Evolutionary conservation across 2,888 invertebrate species (phyloP), one percentile per base, ranked within the genome.

Genomic region (Ephialtes manifestator): DNA sequence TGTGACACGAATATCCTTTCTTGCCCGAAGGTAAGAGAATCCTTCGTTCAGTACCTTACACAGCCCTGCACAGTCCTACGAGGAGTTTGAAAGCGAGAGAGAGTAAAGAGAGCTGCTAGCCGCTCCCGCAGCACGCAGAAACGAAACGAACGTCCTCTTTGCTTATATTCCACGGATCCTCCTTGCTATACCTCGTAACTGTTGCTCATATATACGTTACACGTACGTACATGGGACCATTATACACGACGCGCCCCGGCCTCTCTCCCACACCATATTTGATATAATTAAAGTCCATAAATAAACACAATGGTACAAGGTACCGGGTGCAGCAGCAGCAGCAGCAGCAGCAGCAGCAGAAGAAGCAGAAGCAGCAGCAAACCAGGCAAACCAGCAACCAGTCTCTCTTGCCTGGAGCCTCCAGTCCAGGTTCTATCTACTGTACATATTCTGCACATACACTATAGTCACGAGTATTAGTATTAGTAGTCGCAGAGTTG

Each of bases 201-300:
- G 84, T 86, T 85, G 87, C 81, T 83, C 80, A 81, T 87, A 83
- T 81, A 81, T 81, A 83, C 76, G 71, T 71, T 81, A 82, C 82
- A 80, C 83, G 80, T 87, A 83, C 80, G 85, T 86, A 83, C 83
- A 86, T 77, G 75, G 67, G 82, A 55, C 83, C 87, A 88, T 88
- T 89, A 88, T 88, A 88, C 89, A 87, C 87, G 85, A 87, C 86
- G 88, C 83, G 81, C 76, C 67, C 43, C 68, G 81, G 80, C 85
- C 85, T 85, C 77, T 88, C 90, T 90, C 86, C 89, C 90, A 88
- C 91, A 92, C 93, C 93, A 92, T 94, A 93, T 93, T 93, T 91
- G 93, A 93, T 92, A 93, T 93, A 94, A 94, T 94, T 94, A 94
- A 94, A 93, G 92, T 91, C 92, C 92, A 93, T 92, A 94, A 93